Percentiles rank a stretch among this genome's conserved stretches.
Conservation (phyloP, 2,113 vertebrate genomes). For the Microtus montanus region DNA sequence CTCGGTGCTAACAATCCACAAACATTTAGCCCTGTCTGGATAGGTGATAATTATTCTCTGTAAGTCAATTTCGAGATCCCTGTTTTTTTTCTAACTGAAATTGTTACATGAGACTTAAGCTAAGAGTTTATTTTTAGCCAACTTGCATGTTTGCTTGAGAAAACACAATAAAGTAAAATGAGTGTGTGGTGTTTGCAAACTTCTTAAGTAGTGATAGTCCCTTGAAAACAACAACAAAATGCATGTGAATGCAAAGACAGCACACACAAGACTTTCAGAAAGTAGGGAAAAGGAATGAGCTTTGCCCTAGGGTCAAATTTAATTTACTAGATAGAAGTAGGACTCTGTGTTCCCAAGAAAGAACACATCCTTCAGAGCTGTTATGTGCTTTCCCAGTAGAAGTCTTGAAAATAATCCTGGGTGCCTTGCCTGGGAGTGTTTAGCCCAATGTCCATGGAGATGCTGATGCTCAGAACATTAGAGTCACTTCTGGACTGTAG, state of each 20-base stretch:
- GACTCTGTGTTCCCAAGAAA: neutral
- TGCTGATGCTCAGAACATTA: neutral
- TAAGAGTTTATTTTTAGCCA: conserved; percentile 31
- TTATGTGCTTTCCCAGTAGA: neutral
- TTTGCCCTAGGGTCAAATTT: conserved; percentile 10
- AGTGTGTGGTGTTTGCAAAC: neutral
- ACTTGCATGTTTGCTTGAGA: neutral
- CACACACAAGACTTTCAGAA: neutral
- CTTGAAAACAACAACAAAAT: neutral
- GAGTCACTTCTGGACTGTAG: neutral
- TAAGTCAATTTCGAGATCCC: neutral
- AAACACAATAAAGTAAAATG: neutral
- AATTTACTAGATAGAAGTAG: neutral
- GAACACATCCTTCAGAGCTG: neutral
- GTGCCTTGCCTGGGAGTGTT: neutral
- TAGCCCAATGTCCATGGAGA: neutral
- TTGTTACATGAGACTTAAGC: neutral
- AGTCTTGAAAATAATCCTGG: neutral
- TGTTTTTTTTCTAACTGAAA: neutral
- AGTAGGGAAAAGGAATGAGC: neutral
- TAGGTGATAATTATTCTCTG: neutral
- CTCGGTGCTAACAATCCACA: neutral
- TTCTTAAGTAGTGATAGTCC: neutral
- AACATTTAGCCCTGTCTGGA: neutral
- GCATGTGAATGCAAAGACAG: neutral